Evolutionary conservation across 1,140 invertebrate species (phyloP), one percentile per base, ranked within the genome.

Genomic region (Drosophila obscura): DNA sequence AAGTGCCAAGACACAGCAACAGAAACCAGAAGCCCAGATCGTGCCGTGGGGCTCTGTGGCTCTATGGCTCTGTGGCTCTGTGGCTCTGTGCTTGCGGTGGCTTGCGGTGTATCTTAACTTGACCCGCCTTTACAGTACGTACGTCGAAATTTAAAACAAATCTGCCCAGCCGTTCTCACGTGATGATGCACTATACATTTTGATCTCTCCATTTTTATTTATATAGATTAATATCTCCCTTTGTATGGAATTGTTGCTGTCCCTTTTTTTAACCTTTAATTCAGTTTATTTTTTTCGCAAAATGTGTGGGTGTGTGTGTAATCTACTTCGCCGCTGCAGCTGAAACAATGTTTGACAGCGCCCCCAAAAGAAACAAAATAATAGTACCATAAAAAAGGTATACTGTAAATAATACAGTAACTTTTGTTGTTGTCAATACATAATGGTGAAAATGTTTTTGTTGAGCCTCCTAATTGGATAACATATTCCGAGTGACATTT

Each of bases 281-380:
- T 87, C 66, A 60, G 69, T 85, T 85, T 85, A 87, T 85, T 85
- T 85, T 69, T 66, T 69, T 66, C 62, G n/a, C 66, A 85, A 78
- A 78, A 8, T 59, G 62, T 57, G 24, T 69, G 75, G 65, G 43
- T 79, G 80, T 50, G 73, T 74, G 74, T 78, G 75, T 87, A 88
- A 87, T 87, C 82, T 88, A 88, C 82, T 87, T 87, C 88, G 79
- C 66, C 80, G 73, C 53, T 82, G 79, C 82, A 87, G 82, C 82
- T 87, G 82, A 87, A 75, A 75, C 87, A 85, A 64, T 85, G 85
- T 83, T 81, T 35, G 74, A 59, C 77, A 81, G 57, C 62, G 56
- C 73, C 73, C 80, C 74, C 79, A 48, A 50, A 79, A 68, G 57
- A 51, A 46, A 48, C 35, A 19, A 39, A 24, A 57, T 9, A 49